Evolutionary conservation across 2,113 vertebrate genomes (phyloP).

Genomic region (Cynoglossus semilaevis): DNA sequence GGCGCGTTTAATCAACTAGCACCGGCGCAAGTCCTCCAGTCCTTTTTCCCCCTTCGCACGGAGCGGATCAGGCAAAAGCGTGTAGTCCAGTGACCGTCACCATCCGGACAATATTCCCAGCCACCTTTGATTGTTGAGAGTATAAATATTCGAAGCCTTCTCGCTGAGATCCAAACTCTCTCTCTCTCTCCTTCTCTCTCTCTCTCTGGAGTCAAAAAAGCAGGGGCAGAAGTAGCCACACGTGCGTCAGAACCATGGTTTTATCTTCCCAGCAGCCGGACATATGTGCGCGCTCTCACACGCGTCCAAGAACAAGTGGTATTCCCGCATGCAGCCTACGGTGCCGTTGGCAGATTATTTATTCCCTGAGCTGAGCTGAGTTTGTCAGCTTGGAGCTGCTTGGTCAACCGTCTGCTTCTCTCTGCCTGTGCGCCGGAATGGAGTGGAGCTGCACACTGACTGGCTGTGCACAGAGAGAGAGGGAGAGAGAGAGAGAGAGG

Average conservation of each 20-base stretch:
- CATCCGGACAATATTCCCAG: constrained; percentile 58
- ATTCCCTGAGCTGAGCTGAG: constrained; percentile 73
- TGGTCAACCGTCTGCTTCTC: constrained; percentile 57
- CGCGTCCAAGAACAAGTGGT: constrained; percentile 38
- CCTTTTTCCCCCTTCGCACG: constrained; percentile 30
- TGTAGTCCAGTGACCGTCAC: constrained; percentile 55
- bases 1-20: constrained; percentile 30
- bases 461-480: constrained; percentile 46
- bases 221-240: constrained; percentile 25
- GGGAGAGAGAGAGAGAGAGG: constrained; percentile 30
- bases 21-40: constrained; percentile 38
- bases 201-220: constrained; percentile 26
- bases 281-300: constrained; percentile 32
- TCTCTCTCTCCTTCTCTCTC: constrained; percentile 34
- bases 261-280: constrained; percentile 40
- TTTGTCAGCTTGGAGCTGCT: constrained; percentile 49
- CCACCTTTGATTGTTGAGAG: constrained; percentile 7
- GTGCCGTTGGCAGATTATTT: constrained; percentile 39
- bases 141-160: constrained; percentile 10
- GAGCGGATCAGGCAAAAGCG: constrained; percentile 39
- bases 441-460: constrained; percentile 38
- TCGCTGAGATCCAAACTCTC: constrained; percentile 43
- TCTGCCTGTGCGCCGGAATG: constrained; percentile 73
- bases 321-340: constrained; percentile 48
- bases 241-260: constrained; percentile 46